Base-by-base conservation (phyloP, 2,888 invertebrate genomes). In the Erynnis tages region DNA sequence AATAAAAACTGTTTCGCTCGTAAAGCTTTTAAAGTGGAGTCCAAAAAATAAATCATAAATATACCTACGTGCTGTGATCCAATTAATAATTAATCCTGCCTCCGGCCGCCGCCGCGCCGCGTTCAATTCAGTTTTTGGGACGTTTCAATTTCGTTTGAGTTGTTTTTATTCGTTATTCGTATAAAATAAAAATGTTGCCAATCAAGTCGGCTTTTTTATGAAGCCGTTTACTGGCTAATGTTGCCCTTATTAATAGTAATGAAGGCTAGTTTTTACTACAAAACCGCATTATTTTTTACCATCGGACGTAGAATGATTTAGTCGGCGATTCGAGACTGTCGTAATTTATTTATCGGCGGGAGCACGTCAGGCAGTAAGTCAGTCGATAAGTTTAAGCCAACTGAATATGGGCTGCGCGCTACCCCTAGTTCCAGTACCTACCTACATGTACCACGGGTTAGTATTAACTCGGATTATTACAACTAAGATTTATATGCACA, bases 1-100 rank as follows among this genome's bases (percentile, higher is more conserved):
- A 19, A 25, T 27, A 19, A n/a, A n/a, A 48, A 21, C 37, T 27
- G 11, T 27, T 17, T 25, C 25, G 23, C 4, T 34, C 25, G 11
- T 16, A 25, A 25, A 14, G 30, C 11, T 48, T 40, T 46, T 30
- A 21, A 43, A 43, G 16, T 10, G 13, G 1, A 49, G 19, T 29
- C 14, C 27, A 10, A 30, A 52, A 37, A 29, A 52, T 71, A 69
- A 77, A 77, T 79, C 71, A 75, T 76, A 77, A 71, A 78, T 76
- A 50, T 25, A 49, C 29, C 64, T 72, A 68, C 71, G 70, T 76
- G 67, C 63, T 77, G 73, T 76, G 71, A 80, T 82, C 72, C 79
- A 82, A 83, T 85, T 83, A 79, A 77, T 76, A 76, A 82, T 82
- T 82, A 82, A 85, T 82, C 81, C 80, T 62, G 64, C 69, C 69